Evolutionary conservation across 2,113 vertebrate genomes (phyloP), one percentile per base, ranked within the genome.

Genomic region (Erpornis zantholeuca): DNA sequence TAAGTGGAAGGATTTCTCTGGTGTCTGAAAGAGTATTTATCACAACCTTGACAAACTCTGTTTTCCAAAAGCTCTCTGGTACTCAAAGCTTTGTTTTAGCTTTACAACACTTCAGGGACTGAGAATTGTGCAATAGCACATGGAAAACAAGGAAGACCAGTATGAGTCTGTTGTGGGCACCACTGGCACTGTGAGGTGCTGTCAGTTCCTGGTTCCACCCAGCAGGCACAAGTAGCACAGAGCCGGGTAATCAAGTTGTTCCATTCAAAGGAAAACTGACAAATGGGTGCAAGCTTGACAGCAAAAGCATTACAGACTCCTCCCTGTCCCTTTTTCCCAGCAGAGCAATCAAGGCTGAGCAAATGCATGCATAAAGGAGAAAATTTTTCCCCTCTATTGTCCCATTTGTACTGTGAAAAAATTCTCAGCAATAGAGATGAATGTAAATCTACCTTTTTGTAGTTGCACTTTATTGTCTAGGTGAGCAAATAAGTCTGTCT

Each of bases 31-130:
- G 52, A 63, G 10, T 4, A 9, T 69, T 77, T 77, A 22, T 57
- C 11, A 3, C 44, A 72, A 78, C 27, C n/a, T 49, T 63, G 0
- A 0, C 35, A 68, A 59, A 17, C 12, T 60, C 15, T 19, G 0
- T 75, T 86, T 94, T 57, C 42, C 50, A 15, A 15, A 4, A n/a
- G 9, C 13, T 72, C 10, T 53, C 17, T 47, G 27, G 16, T 76
- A 27, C 28, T 84, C 65, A 56, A 9, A 61, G 29, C 54, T 86
- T 61, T 73, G 63, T 47, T 6, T 3, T 64, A 50, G 13, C 12
- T n/a, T 79, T 28, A 24, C 31, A 72, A 4, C 18, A 13, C 27
- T 72, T 90, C 18, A 45, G 31, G 18, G 35, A 50, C 28, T 47
- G 88, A 70, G 27, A 84, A 23, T 33, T 84, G 38, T 56, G 56